Evolutionary conservation across 2,888 invertebrate genomes (phyloP).

Genomic region (Alcis repandata): DNA sequence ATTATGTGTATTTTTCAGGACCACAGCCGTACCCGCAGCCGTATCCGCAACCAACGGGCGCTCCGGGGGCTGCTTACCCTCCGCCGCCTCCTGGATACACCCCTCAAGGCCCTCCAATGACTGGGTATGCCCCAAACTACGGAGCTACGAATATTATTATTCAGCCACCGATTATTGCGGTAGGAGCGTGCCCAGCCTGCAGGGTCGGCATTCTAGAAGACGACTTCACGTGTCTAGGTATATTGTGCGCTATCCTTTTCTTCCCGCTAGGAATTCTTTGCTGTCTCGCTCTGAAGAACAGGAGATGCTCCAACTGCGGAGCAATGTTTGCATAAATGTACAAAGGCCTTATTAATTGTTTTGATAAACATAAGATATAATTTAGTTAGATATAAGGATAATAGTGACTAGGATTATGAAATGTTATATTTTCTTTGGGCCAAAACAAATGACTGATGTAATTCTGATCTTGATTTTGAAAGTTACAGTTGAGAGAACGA

Average conservation of each 20-base stretch:
- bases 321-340: constrained; percentile 89
- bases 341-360: constrained; percentile 48
- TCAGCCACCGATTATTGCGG: constrained; percentile 92
- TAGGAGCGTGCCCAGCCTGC: constrained; percentile 96
- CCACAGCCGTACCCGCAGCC: constrained; percentile 53
- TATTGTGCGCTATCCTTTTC: constrained; percentile 94
- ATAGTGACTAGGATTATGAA: constrained; percentile 46
- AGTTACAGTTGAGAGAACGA: neutral
- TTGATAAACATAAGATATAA: constrained; percentile 45
- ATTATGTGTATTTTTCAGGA: constrained; percentile 51
- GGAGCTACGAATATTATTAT: constrained; percentile 88
- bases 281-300: constrained; percentile 93
- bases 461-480: neutral
- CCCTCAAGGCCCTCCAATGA: constrained; percentile 72
- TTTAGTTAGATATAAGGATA: constrained; percentile 51
- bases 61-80: constrained; percentile 67
- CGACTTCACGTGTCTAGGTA: constrained; percentile 94
- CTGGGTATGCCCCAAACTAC: constrained; percentile 86
- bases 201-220: constrained; percentile 95
- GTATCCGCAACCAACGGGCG: constrained; percentile 46
- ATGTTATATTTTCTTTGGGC: constrained; percentile 26
- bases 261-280: constrained; percentile 96
- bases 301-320: constrained; percentile 95
- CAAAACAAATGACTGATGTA: constrained; percentile 21
- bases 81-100: constrained; percentile 87